Evolutionary conservation across 2,888 invertebrate genomes (phyloP).

Genomic region (Melitaea athalia): DNA sequence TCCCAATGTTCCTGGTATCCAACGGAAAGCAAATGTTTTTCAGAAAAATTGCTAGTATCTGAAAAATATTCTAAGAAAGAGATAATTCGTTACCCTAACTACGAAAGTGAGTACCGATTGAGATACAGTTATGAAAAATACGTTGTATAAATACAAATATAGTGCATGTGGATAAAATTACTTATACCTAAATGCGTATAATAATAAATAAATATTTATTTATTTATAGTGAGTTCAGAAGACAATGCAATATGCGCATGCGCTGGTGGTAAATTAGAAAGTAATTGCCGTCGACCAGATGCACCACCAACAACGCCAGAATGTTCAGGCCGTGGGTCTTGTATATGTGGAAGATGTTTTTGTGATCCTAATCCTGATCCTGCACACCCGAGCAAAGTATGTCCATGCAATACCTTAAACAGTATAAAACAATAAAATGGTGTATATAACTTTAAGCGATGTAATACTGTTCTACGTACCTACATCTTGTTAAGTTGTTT

Average conservation of each 20-base stretch:
- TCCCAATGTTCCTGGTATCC: conserved; percentile 73
- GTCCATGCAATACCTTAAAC: neutral
- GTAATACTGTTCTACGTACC: too few species aligned
- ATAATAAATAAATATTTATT: neutral
- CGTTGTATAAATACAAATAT: too few species aligned
- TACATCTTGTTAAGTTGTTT: too few species aligned
- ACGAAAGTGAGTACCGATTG: conserved; percentile 50
- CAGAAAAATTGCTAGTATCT: conserved; percentile 48
- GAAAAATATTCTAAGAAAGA: conserved; percentile 57
- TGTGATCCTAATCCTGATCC: conserved; percentile 57
- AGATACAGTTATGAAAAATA: neutral
- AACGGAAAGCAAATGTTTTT: conserved; percentile 63
- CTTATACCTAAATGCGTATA: too few species aligned
- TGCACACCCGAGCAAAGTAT: conserved; percentile 64
- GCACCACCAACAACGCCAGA: conserved; percentile 44
- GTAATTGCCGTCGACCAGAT: conserved; percentile 59
- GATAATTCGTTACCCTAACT: conserved; percentile 55
- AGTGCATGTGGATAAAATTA: too few species aligned
- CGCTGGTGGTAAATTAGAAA: conserved; percentile 48
- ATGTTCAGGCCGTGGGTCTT: conserved; percentile 67
- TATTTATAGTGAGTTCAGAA: conserved; percentile 61
- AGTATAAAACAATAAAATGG: too few species aligned
- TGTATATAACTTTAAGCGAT: too few species aligned
- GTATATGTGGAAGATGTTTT: conserved; percentile 69
- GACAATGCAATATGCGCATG: conserved; percentile 70